Evolutionary conservation across 2,113 vertebrate species (phyloP).

Genomic region (Ailuropoda melanoleuca): DNA sequence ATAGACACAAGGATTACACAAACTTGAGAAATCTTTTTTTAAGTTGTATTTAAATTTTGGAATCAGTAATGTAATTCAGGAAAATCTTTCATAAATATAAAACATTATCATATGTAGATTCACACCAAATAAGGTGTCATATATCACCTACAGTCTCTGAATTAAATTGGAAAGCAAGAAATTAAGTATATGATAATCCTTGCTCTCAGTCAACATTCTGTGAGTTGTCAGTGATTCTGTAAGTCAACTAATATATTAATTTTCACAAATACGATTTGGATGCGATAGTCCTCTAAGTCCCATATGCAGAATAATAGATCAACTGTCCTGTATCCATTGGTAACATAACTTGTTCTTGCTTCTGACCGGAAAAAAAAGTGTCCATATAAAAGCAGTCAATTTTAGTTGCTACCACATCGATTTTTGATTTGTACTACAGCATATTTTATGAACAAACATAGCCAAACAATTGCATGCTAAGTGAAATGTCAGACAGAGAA

Average conservation of each 20-base stretch:
- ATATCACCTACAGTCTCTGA: background rate
- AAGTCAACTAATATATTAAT: background rate
- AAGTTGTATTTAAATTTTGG: background rate
- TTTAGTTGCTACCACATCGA: background rate
- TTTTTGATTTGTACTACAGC: background rate
- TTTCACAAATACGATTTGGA: background rate
- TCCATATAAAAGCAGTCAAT: background rate
- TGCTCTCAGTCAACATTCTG: background rate
- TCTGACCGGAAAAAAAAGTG: background rate
- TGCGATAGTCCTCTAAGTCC: background rate
- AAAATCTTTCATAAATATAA: background rate
- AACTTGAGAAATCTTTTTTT: background rate
- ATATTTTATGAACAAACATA: background rate
- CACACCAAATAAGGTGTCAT: no score
- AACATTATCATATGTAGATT: background rate
- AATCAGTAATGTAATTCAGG: background rate
- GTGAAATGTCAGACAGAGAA: background rate
- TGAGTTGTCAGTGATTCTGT: background rate
- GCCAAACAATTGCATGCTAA: background rate
- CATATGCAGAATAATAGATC: background rate
- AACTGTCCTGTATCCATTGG: background rate
- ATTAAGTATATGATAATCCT: background rate
- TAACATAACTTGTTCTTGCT: background rate
- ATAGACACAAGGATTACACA: background rate
- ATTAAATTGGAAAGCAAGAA: background rate